These are phyloP conservation scores for Pollenia labialis DNA, from an alignment of 2,888 invertebrate species.

Conservation along the genomic window DNA sequence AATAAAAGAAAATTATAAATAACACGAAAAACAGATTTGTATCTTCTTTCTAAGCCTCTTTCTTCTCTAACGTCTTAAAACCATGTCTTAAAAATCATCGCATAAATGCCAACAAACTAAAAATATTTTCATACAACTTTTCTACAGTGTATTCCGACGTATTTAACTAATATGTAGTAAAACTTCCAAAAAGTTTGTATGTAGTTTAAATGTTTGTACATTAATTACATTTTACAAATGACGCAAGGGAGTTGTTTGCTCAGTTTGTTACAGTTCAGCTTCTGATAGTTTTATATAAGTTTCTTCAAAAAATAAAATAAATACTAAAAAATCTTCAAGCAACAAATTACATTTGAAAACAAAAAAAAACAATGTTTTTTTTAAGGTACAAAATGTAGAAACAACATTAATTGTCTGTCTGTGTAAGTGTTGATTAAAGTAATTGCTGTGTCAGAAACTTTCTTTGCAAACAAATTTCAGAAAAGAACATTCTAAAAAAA, in stretches of 20 bases:
- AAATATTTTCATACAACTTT: neutral
- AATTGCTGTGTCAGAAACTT: slow-evolving; percentile 46
- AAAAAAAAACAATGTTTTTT: neutral
- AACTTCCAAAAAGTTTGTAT: slow-evolving; percentile 21
- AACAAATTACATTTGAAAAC: neutral
- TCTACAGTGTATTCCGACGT: neutral
- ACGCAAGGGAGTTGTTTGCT: slow-evolving; percentile 38
- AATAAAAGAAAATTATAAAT: no score
- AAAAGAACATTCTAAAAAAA: neutral
- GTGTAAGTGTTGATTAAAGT: slow-evolving; percentile 43
- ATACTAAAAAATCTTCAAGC: neutral
- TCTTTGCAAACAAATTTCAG: neutral
- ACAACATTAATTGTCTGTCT: slow-evolving; percentile 8
- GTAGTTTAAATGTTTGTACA: slow-evolving; percentile 48
- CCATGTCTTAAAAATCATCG: no score
- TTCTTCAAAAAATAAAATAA: slow-evolving; percentile 9
- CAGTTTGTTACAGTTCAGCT: slow-evolving; percentile 18
- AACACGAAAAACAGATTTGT: no score
- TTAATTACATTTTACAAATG: slow-evolving; percentile 58
- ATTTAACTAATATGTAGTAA: slow-evolving; percentile 2
- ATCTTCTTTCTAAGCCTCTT: no score
- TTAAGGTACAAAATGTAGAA: neutral
- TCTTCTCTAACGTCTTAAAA: no score
- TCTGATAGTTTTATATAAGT: neutral
- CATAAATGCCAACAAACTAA: no score